These are phyloP conservation scores for Bombus pyrosoma DNA, from an alignment of 1,140 invertebrate genomes.

Conservation along the genomic window DNA sequence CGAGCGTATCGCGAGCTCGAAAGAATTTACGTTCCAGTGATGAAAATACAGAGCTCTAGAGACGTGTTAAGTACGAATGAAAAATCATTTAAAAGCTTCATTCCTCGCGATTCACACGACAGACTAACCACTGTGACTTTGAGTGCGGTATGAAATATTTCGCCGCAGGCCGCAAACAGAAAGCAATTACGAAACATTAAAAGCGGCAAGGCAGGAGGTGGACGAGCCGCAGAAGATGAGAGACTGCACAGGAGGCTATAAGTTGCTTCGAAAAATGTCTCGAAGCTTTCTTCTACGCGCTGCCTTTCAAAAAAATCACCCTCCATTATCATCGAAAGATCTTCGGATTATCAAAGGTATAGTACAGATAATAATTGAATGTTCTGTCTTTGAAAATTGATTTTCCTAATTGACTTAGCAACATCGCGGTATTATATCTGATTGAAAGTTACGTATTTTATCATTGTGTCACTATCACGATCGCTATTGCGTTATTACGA, in stretches of 20 bases:
- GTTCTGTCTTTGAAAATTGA: background rate
- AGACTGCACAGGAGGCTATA: slow-evolving; percentile 29
- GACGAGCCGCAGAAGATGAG: slow-evolving; percentile 48
- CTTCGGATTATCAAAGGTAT: background rate
- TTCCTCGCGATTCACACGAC: background rate
- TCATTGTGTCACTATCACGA: no score
- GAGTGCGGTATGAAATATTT: slow-evolving; percentile 69
- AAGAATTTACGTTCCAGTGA: background rate
- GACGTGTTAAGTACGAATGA: background rate
- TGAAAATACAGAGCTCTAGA: background rate
- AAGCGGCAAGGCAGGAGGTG: slow-evolving; percentile 41
- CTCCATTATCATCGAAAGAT: slow-evolving; percentile 35
- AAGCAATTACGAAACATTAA: slow-evolving; percentile 73
- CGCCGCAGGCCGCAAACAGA: slow-evolving; percentile 69
- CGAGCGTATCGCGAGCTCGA: no score
- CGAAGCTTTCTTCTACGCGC: background rate
- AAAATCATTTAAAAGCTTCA: slow-evolving; percentile 47
- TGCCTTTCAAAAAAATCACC: background rate
- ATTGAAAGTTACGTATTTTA: no score
- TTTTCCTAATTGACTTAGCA: background rate
- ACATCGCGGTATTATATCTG: background rate
- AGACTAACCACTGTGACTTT: slow-evolving; percentile 50
- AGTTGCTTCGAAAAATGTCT: slow-evolving; percentile 51
- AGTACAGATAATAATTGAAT: background rate
- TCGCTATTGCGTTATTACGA: background rate